Conservation (phyloP, 2,113 vertebrate species). For the Thalassarche chlororhynchos region DNA sequence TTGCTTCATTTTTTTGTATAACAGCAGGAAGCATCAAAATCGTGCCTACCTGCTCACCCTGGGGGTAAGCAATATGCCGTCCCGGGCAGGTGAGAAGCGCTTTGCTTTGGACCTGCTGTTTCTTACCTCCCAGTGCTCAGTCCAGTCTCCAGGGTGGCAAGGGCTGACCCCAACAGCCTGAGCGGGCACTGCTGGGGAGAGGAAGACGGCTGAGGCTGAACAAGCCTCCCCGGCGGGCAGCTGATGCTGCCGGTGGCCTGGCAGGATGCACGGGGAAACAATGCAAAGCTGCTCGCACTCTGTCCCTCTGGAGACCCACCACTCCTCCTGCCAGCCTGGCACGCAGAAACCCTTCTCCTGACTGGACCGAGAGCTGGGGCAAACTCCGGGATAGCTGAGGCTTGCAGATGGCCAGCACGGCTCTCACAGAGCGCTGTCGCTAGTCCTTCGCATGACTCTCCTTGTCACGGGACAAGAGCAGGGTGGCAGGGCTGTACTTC, state of each 20-base stretch:
- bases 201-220: neutral
- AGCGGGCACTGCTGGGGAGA: neutral
- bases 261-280: neutral
- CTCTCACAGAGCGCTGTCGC: neutral
- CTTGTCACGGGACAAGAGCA: neutral
- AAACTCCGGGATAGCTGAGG: neutral
- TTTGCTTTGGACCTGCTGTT: neutral
- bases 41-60: neutral
- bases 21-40: neutral
- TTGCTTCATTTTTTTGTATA: neutral
- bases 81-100: neutral
- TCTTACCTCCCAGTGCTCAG: neutral
- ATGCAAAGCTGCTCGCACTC: neutral
- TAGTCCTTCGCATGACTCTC: neutral
- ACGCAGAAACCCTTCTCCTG: neutral
- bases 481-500: slow-evolving; percentile 24
- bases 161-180: rapidly evolving
- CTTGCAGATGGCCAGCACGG: neutral
- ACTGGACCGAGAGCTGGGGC: neutral
- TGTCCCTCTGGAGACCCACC: neutral
- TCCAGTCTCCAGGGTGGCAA: neutral
- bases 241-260: neutral
- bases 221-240: neutral
- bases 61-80: neutral
- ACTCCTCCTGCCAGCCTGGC: neutral